phyloP scores from a whole-genome alignment of 1,140 invertebrate genomes.

The Octopus sinensis region DNA sequence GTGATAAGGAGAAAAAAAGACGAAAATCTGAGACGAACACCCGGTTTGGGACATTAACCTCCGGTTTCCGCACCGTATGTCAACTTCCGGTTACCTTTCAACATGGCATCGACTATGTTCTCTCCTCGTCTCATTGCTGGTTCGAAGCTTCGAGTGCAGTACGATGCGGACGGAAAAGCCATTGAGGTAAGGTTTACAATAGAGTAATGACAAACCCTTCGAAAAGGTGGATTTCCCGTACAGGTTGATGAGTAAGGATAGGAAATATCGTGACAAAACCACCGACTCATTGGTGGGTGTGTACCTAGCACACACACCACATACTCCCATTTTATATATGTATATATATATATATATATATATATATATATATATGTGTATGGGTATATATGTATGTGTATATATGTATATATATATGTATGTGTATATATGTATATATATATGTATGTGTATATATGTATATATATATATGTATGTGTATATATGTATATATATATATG shows the following conservation, averaged over 20 bases:
- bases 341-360: constrained; percentile 6
- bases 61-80: too few relatives aligned
- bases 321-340: neutral
- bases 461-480: neutral
- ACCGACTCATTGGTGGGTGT: too few relatives aligned
- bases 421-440: neutral
- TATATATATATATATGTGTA: neutral
- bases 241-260: too few relatives aligned
- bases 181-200: constrained; percentile 43
- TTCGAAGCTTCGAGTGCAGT: constrained; percentile 32
- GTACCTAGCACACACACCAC: neutral
- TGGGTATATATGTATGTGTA: neutral
- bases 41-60: too few relatives aligned
- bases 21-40: too few relatives aligned
- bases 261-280: too few relatives aligned
- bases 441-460: neutral
- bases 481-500: neutral
- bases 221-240: too few relatives aligned
- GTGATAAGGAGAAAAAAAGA: too few relatives aligned
- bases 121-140: constrained; percentile 40
- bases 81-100: too few relatives aligned
- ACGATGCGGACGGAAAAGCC: constrained; percentile 51
- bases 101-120: constrained; percentile 49
- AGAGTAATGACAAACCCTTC: neutral
- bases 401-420: neutral